These are phyloP conservation scores for Leptinotarsa defecta DNA, from an alignment of 1,140 invertebrate species.

Conservation along the genomic window DNA sequence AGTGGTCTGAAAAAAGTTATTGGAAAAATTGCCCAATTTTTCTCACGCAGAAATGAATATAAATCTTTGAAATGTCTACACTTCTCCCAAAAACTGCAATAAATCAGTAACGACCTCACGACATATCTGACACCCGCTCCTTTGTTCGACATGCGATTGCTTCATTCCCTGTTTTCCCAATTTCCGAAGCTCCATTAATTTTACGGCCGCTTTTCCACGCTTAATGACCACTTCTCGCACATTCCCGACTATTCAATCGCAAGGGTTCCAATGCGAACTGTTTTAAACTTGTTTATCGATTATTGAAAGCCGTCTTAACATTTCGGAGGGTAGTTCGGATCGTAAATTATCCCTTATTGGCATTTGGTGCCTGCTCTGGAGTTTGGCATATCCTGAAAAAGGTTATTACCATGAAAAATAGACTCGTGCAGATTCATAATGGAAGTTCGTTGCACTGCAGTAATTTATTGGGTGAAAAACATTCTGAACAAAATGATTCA, in stretches of 20 bases:
- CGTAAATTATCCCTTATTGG: conserved; percentile 21
- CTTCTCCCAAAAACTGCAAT: conserved; percentile 7
- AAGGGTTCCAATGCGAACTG: conserved; percentile 7
- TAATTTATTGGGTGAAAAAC: too few species aligned
- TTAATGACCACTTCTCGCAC: conserved; percentile 17
- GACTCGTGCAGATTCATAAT: background rate
- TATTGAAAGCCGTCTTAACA: conserved; percentile 18
- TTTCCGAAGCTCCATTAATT: conserved; percentile 18
- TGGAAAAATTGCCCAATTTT: background rate
- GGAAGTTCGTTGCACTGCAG: background rate
- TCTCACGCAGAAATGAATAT: background rate
- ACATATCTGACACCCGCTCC: conserved; percentile 8
- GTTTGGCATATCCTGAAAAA: conserved; percentile 7
- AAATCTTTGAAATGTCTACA: conserved; percentile 14
- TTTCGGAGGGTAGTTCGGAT: conserved; percentile 9
- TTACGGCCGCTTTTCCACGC: background rate
- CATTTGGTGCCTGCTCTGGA: conserved; percentile 16
- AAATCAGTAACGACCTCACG: conserved; percentile 16
- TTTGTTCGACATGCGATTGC: conserved; percentile 22
- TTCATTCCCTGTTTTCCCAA: conserved; percentile 13
- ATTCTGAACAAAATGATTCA: too few species aligned
- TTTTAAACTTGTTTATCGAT: conserved; percentile 23
- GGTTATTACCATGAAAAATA: conserved; percentile 1
- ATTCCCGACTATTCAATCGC: conserved; percentile 10
- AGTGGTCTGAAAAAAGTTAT: too few species aligned